Evolutionary conservation across 2,113 vertebrate species (phyloP).

Genomic region (Ictalurus punctatus): DNA sequence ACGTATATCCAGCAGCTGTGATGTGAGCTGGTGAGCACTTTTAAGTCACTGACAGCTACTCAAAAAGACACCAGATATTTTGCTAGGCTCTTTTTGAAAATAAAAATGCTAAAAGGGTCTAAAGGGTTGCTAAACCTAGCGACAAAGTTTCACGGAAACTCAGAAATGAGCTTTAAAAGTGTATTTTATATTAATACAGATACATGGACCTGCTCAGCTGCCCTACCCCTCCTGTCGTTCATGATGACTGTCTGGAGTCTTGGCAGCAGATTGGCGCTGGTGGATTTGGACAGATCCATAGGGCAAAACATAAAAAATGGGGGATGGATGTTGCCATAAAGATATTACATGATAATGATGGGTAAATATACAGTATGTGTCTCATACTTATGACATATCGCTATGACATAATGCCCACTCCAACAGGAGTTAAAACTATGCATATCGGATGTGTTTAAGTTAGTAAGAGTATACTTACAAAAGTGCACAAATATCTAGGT

Average conservation of each 20-base stretch:
- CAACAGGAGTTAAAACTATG: neutral
- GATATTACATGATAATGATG: slow-evolving; percentile 57
- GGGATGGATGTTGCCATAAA: slow-evolving; percentile 63
- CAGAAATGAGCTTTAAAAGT: neutral
- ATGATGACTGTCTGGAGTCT: slow-evolving; percentile 47
- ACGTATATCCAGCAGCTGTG: neutral
- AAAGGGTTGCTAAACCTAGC: neutral
- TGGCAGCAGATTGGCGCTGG: slow-evolving; percentile 65
- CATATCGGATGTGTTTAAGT: neutral
- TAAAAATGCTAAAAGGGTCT: neutral
- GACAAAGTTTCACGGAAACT: neutral
- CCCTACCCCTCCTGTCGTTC: neutral
- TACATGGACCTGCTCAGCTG: slow-evolving; percentile 54
- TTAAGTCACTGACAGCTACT: neutral
- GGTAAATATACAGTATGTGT: slow-evolving; percentile 57
- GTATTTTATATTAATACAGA: neutral
- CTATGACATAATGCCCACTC: neutral
- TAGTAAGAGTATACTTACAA: neutral
- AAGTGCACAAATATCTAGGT: neutral
- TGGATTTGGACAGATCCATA: slow-evolving; percentile 72
- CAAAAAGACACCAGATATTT: neutral
- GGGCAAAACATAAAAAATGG: slow-evolving; percentile 62
- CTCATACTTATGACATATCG: neutral
- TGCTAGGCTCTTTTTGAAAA: neutral
- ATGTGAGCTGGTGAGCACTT: neutral